Base-by-base conservation (phyloP, 2,888 invertebrate genomes). In the Rhopalosiphum nymphaeae region DNA sequence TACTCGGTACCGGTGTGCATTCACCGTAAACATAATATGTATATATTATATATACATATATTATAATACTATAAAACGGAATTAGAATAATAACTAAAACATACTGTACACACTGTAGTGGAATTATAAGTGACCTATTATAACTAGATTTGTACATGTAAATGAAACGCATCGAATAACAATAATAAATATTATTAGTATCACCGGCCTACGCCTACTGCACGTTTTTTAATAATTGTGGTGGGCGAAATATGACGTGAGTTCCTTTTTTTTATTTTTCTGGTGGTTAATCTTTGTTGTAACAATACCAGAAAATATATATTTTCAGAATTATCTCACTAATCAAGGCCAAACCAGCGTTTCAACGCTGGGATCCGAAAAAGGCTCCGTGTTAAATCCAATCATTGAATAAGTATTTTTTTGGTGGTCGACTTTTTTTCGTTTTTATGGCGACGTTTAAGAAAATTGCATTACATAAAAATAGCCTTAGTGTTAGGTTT, bases 21-120 rank as follows among this genome's bases (percentile, higher is more conserved):
- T 91, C 91, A 91, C 90, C 91, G 91, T 94, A 49, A 67, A 91
- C 86, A 11, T 78, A 89, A n/a, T 92, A 61, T n/a, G 16, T 67
- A 5, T 67, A 36, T 36, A 36, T 46, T 10, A 36, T 85, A 85
- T 86, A 36, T n/a, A n/a, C 4, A 16, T 67, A 36, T 85, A 85
- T 84, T 7, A 13, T 53, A 53, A 53, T 88, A 67, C 21, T 88
- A 86, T 57, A n/a, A 44, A 86, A 91, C n/a, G 56, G n/a, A 36
- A 91, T 87, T 86, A 53, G 53, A 91, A 87, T 46, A 92, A 87
- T 92, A 92, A 87, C 86, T 87, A 49, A 92, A 92, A 92, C 87
- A 87, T 49, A 87, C 61, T 91, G 7, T 3, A 26, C 13, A n/a
- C 46, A 61, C 86, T 16, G 0, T 25, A 61, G 26, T 87, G 42